Conservation (phyloP, 1,140 invertebrate species). For the Holotrichia oblita region DNA sequence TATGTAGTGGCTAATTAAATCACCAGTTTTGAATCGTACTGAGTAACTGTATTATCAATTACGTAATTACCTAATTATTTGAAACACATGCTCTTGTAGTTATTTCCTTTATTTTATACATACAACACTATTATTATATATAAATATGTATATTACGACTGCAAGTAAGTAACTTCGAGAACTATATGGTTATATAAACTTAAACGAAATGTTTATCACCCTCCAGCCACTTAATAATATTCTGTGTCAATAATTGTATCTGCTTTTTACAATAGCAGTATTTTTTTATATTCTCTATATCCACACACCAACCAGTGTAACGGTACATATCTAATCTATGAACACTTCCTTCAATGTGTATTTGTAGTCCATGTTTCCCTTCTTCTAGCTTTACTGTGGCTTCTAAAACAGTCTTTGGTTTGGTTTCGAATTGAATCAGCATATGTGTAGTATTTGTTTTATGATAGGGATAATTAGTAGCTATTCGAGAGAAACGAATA, state of each 20-base stretch:
- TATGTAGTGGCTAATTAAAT: too few species aligned
- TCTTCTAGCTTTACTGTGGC: constrained; percentile 62
- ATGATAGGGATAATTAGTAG: neutral
- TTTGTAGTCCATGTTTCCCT: constrained; percentile 55
- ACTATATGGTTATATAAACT: neutral
- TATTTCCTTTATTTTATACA: too few species aligned
- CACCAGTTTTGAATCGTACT: too few species aligned
- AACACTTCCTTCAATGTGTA: constrained; percentile 63
- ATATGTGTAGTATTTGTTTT: constrained; percentile 58
- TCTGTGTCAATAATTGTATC: neutral
- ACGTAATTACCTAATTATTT: too few species aligned
- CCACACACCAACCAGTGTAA: constrained; percentile 64
- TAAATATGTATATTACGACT: too few species aligned
- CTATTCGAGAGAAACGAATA: constrained; percentile 48
- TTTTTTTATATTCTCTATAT: constrained; percentile 64
- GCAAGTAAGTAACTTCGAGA: too few species aligned
- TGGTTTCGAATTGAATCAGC: constrained; percentile 64
- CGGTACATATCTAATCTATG: constrained; percentile 71
- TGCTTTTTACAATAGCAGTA: constrained; percentile 63
- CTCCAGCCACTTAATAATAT: neutral
- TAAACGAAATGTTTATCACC: neutral
- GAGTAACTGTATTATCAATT: too few species aligned
- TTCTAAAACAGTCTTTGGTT: constrained; percentile 69
- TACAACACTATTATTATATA: too few species aligned
- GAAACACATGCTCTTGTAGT: too few species aligned